Conservation (phyloP, 1,140 invertebrate species). For the Pemphigus obesinymphae region DNA sequence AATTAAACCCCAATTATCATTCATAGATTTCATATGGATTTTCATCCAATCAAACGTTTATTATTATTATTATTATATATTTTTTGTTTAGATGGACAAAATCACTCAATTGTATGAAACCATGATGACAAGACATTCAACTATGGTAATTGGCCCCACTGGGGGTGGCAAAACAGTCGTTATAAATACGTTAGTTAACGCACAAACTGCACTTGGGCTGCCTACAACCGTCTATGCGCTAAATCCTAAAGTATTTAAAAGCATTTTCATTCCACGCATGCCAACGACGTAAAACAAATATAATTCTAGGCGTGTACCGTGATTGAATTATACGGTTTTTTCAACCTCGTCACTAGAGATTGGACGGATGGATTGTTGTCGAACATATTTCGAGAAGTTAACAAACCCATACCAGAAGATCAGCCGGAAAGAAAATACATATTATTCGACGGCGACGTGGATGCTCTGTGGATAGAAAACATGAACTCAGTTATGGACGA, state of each 20-base stretch:
- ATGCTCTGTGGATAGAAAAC: conserved; percentile 90
- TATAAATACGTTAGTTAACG: conserved; percentile 71
- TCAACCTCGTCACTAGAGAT: conserved; percentile 77
- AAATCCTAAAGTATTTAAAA: conserved; percentile 64
- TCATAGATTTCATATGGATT: no score
- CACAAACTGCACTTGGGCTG: conserved; percentile 66
- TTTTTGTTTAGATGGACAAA: conserved; percentile 55
- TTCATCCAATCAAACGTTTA: no score
- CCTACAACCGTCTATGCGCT: conserved; percentile 71
- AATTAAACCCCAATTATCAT: no score
- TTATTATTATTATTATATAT: no score
- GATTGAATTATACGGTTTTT: conserved; percentile 81
- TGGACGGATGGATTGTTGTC: conserved; percentile 90
- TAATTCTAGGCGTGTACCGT: conserved; percentile 66
- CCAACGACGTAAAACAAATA: conserved; percentile 49
- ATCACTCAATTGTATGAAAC: conserved; percentile 86
- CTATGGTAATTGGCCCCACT: conserved; percentile 86
- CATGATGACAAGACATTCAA: conserved; percentile 87
- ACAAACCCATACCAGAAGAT: conserved; percentile 59
- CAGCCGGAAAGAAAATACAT: conserved; percentile 72
- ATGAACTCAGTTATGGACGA: conserved; percentile 97
- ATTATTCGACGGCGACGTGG: conserved; percentile 88
- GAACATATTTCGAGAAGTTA: conserved; percentile 85
- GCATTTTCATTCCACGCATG: no score
- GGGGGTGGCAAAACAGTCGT: conserved; percentile 86